Percentiles rank a stretch among this genome's conserved stretches.
Conservation (phyloP, 2,113 vertebrate genomes). For the Eretmochelys imbricata region DNA sequence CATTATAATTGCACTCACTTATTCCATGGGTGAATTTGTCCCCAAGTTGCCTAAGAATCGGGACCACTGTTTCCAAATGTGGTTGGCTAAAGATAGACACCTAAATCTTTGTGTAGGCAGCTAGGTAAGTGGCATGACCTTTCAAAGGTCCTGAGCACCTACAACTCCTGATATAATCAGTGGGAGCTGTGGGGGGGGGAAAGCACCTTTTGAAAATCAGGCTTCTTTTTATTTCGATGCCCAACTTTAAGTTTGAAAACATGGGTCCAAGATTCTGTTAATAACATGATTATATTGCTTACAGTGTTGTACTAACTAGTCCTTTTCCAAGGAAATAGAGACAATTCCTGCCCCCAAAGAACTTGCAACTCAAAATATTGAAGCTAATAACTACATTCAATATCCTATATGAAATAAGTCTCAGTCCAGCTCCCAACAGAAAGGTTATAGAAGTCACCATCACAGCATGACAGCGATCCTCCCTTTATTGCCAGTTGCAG, state of each 20-base stretch:
- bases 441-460: fast-evolving
- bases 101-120: fast-evolving
- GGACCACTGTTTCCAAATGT: fast-evolving
- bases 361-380: neutral
- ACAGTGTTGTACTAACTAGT: no score
- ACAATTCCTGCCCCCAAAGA: neutral
- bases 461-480: fast-evolving
- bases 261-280: neutral
- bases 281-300: neutral
- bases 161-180: fast-evolving
- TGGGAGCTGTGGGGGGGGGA: fast-evolving
- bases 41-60: fast-evolving
- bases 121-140: neutral
- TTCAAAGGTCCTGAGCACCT: neutral
- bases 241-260: neutral
- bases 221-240: neutral
- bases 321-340: neutral
- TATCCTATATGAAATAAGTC: neutral
- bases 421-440: neutral
- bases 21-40: fast-evolving
- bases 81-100: neutral
- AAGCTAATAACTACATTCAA: neutral
- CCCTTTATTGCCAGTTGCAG: neutral
- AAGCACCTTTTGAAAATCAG: neutral
- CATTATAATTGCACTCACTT: neutral